Evolutionary conservation across 92 coral and sea anemone species (phyloP).

Genomic region (Epizoanthus fatuus): DNA sequence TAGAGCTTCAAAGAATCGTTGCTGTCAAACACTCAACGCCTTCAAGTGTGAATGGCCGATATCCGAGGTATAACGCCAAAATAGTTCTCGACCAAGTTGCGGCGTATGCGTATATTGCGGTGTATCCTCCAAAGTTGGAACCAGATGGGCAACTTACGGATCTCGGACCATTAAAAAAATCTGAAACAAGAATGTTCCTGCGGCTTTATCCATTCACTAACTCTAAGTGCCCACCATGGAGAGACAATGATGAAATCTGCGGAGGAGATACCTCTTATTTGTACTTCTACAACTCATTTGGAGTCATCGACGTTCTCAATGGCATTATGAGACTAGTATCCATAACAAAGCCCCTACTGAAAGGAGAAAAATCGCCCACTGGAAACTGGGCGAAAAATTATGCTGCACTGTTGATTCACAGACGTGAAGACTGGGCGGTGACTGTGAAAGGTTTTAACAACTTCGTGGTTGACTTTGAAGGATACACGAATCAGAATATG

Average conservation of each 20-base stretch:
- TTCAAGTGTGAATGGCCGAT: conserved; percentile 70
- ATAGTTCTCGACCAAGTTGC: conserved; percentile 42
- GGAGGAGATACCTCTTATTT: too few species aligned
- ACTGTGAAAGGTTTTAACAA: conserved; percentile 58
- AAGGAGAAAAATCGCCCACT: conserved; percentile 18
- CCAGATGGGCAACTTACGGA: too few species aligned
- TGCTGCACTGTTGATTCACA: conserved; percentile 54
- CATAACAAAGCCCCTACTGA: too few species aligned
- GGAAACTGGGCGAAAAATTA: conserved; percentile 64
- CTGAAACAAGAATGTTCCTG: conserved; percentile 57
- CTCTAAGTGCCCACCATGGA: background rate
- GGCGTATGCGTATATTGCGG: conserved; percentile 72
- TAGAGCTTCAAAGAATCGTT: conserved; percentile 59
- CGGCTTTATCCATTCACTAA: conserved; percentile 39
- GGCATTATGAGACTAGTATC: too few species aligned
- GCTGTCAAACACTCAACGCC: conserved; percentile 85
- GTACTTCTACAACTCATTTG: too few species aligned
- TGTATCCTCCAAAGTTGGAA: background rate
- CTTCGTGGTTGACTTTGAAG: conserved; percentile 41
- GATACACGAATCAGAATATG: conserved; percentile 26
- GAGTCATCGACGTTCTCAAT: too few species aligned
- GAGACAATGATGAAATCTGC: too few species aligned
- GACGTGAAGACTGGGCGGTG: conserved; percentile 59
- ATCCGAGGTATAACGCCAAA: conserved; percentile 39
- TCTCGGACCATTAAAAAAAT: too few species aligned